These are phyloP conservation scores for Mimumesa dahlbomi DNA, from an alignment of 2,888 invertebrate genomes.

Conservation along the genomic window DNA sequence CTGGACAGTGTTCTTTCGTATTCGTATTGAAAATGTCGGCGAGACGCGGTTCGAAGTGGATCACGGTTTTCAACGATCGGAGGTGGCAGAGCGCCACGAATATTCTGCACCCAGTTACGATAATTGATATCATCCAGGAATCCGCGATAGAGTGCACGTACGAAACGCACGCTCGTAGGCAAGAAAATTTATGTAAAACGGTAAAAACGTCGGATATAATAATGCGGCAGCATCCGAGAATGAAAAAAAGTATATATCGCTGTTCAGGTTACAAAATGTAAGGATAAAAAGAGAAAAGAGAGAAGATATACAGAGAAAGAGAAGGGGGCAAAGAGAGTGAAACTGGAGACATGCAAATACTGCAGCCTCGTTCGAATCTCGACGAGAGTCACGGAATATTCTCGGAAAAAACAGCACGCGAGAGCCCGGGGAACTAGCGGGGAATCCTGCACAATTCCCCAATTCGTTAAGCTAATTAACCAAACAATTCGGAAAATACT, in stretches of 20 bases:
- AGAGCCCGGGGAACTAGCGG: not conserved
- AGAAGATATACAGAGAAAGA: conserved; percentile 37
- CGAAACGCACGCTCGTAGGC: conserved; percentile 7
- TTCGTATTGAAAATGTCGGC: too few relatives aligned
- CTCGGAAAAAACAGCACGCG: conserved; percentile 21
- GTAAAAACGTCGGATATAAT: not conserved
- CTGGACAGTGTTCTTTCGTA: not conserved
- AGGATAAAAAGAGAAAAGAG: conserved; percentile 47
- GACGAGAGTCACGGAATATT: conserved; percentile 29
- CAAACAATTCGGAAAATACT: not conserved
- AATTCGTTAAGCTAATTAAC: too few relatives aligned
- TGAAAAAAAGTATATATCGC: conserved; percentile 10
- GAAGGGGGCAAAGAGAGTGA: conserved; percentile 26
- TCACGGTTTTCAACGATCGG: too few relatives aligned
- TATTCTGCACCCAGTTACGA: too few relatives aligned
- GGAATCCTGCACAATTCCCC: too few relatives aligned
- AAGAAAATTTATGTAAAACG: conserved; percentile 1
- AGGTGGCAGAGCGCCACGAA: too few relatives aligned
- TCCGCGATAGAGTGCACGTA: too few relatives aligned
- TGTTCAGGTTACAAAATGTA: conserved; percentile 11
- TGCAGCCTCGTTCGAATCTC: conserved; percentile 41
- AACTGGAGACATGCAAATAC: conserved; percentile 53
- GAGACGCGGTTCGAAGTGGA: too few relatives aligned
- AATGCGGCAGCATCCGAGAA: conserved; percentile 3
- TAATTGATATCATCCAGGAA: too few relatives aligned